Evolutionary conservation across 2,113 vertebrate genomes (phyloP).

Genomic region (Macquaria australasica): DNA sequence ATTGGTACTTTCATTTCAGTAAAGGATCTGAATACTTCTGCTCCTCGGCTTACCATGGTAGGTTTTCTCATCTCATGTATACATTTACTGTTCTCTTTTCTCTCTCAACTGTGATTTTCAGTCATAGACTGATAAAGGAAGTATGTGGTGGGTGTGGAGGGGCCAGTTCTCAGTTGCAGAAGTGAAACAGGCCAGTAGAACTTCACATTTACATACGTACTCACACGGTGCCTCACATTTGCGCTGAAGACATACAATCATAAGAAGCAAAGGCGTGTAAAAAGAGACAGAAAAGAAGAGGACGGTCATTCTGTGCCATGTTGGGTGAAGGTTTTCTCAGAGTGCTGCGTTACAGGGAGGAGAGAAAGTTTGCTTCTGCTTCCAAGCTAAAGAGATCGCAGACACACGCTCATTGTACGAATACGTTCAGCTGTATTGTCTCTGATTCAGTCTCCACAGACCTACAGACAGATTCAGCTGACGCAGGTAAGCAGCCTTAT

Average conservation of each 20-base stretch:
- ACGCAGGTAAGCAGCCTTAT: slow-evolving; percentile 60
- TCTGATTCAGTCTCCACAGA: not conserved
- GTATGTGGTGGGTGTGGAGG: slow-evolving; percentile 49
- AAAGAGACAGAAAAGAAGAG: not conserved
- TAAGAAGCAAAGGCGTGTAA: not conserved
- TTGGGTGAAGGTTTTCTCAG: slow-evolving; percentile 80
- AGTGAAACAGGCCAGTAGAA: slow-evolving; percentile 73
- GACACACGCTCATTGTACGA: not conserved
- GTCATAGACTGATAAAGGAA: slow-evolving; percentile 65
- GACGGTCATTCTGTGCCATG: slow-evolving; percentile 58
- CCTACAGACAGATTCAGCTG: slow-evolving; percentile 1
- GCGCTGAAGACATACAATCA: not conserved
- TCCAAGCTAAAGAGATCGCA: slow-evolving; percentile 19
- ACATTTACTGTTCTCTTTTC: slow-evolving; percentile 14
- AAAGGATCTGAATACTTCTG: not conserved
- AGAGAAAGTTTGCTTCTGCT: slow-evolving; percentile 42
- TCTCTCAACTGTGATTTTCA: slow-evolving; percentile 20
- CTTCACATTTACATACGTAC: not conserved
- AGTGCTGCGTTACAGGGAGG: slow-evolving; percentile 71
- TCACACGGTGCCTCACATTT: not conserved
- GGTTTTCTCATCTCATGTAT: not conserved
- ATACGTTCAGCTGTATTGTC: not conserved
- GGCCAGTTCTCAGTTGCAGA: slow-evolving; percentile 61
- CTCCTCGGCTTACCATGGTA: not conserved
- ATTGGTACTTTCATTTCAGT: not conserved